These are phyloP conservation scores for Brachyhypopomus gauderio DNA, from an alignment of 2,113 vertebrate genomes.

Conservation along the genomic window DNA sequence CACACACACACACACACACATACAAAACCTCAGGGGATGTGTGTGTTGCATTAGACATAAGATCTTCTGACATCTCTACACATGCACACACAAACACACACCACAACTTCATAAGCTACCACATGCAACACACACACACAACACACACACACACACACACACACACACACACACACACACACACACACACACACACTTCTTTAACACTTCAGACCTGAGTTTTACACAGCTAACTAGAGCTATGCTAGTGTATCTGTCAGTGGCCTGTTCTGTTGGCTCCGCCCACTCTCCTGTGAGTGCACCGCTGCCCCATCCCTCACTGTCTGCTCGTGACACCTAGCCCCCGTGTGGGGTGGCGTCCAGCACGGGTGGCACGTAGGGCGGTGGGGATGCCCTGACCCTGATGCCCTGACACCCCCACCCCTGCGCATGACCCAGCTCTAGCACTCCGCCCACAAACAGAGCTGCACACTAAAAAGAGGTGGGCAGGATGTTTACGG, in stretches of 20 bases:
- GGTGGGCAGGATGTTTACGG: slow-evolving; percentile 23
- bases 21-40: slow-evolving; percentile 29
- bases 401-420: not conserved
- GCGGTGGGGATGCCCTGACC: not conserved
- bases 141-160: slow-evolving; percentile 39
- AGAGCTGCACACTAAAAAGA: slow-evolving; percentile 20
- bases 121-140: not conserved
- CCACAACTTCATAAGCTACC: too few relatives aligned
- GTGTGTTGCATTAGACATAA: slow-evolving; percentile 30
- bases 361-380: not conserved
- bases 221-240: slow-evolving; percentile 31
- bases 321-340: slow-evolving; percentile 76
- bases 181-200: slow-evolving; percentile 44
- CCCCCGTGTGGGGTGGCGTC: slow-evolving; percentile 73
- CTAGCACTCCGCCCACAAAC: slow-evolving; percentile 37
- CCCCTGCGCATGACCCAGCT: not conserved
- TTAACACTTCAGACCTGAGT: slow-evolving; percentile 23
- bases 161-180: slow-evolving; percentile 1
- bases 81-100: not conserved
- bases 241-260: slow-evolving; percentile 4
- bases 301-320: slow-evolving; percentile 74
- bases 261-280: not conserved
- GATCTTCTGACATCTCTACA: slow-evolving; percentile 35
- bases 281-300: slow-evolving; percentile 55
- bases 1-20: slow-evolving; percentile 5